These are phyloP conservation scores for Rhagium mordax DNA, from an alignment of 2,888 invertebrate species.

Conservation along the genomic window DNA sequence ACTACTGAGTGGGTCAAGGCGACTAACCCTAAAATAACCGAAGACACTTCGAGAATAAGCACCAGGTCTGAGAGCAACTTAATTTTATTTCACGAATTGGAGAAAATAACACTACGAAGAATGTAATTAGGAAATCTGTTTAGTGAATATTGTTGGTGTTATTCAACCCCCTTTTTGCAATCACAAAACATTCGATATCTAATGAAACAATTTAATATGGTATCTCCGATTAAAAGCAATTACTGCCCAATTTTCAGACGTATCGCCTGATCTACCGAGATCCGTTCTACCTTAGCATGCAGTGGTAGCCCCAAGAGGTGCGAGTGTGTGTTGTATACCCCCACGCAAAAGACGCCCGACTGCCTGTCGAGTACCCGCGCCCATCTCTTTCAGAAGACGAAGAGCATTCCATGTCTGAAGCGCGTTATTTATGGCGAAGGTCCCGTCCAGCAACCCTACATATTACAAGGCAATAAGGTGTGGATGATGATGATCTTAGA, in stretches of 20 bases:
- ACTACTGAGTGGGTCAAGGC: too few relatives aligned
- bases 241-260: not conserved
- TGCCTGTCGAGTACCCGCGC: slow-evolving; percentile 49
- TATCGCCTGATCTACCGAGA: slow-evolving; percentile 34
- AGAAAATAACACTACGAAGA: too few relatives aligned
- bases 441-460: slow-evolving; percentile 26
- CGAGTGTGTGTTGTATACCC: slow-evolving; percentile 49
- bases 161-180: too few relatives aligned
- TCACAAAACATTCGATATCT: too few relatives aligned
- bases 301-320: slow-evolving; percentile 53
- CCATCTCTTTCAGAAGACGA: slow-evolving; percentile 46
- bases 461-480: slow-evolving; percentile 30
- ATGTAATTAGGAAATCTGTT: too few relatives aligned
- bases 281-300: slow-evolving; percentile 42
- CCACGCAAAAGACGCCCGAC: slow-evolving; percentile 50
- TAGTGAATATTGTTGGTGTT: too few relatives aligned
- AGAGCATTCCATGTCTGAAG: slow-evolving; percentile 31
- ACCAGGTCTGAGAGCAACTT: too few relatives aligned
- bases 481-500: slow-evolving; percentile 24
- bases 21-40: too few relatives aligned
- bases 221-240: too few relatives aligned
- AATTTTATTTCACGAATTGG: too few relatives aligned
- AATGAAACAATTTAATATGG: too few relatives aligned
- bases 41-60: too few relatives aligned
- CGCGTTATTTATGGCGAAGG: slow-evolving; percentile 38